Percentiles rank a stretch among this genome's conserved stretches.
Evolutionary conservation across 1,140 invertebrate species (phyloP).

Genomic region (Idris sp.): DNA sequence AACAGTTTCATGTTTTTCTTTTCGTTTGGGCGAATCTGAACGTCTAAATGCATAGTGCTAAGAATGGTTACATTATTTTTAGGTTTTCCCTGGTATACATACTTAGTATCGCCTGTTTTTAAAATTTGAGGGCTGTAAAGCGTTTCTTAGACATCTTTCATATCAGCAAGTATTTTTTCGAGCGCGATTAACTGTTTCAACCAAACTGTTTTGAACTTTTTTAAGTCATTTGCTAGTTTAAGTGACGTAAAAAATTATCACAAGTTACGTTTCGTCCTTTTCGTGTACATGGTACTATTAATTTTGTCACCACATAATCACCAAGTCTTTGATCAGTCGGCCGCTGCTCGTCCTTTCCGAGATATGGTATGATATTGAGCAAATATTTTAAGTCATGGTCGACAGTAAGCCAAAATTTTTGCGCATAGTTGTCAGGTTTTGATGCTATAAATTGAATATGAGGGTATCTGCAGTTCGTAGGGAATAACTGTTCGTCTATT

Average conservation of each 20-base stretch:
- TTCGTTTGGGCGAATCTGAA: conserved; percentile 3
- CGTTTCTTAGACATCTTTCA: conserved; percentile 41
- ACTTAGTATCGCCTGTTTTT: conserved; percentile 22
- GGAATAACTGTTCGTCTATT: conserved; percentile 72
- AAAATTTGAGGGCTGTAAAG: conserved; percentile 32
- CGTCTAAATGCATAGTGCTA: conserved; percentile 40
- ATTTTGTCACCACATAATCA: conserved; percentile 42
- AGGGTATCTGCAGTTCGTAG: conserved; percentile 66
- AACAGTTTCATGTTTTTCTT: conserved; percentile 52
- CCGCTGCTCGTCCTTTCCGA: conserved; percentile 65
- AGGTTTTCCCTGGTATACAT: conserved; percentile 53
- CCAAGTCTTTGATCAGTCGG: conserved; percentile 10
- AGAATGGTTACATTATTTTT: conserved; percentile 48
- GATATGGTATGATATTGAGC: conserved; percentile 70
- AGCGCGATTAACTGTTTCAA: conserved; percentile 48
- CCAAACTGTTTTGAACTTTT: conserved; percentile 49
- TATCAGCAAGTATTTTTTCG: conserved; percentile 53
- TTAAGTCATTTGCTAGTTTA: conserved; percentile 57
- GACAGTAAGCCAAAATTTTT: conserved; percentile 71
- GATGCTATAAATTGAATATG: conserved; percentile 72
- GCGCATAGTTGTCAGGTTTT: conserved; percentile 72
- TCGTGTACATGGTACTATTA: conserved; percentile 60
- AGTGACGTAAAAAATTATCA: conserved; percentile 67
- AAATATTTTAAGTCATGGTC: conserved; percentile 67
- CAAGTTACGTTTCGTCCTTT: conserved; percentile 65